Evolutionary conservation across 2,113 vertebrate genomes (phyloP).

Genomic region (Lagenorhynchus albirostris): DNA sequence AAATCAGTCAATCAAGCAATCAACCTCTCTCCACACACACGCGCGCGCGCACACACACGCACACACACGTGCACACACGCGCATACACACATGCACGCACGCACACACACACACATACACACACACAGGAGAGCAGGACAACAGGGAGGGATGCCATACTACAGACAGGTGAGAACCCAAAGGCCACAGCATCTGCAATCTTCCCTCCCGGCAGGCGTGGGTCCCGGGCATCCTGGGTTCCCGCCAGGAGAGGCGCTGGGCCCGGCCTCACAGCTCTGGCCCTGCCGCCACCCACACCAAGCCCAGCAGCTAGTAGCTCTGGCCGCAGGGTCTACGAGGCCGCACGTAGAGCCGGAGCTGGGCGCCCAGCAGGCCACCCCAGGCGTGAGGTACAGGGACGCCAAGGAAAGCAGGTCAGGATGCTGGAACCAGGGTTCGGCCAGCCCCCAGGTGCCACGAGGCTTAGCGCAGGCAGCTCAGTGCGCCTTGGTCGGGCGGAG

Average conservation of each 20-base stretch:
- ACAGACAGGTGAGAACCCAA: neutral
- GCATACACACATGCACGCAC: neutral
- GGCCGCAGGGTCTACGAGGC: neutral
- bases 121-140: neutral
- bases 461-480: accelerated
- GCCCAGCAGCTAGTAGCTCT: neutral
- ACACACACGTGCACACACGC: neutral
- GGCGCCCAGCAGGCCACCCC: neutral
- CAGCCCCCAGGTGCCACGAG: neutral
- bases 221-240: neutral
- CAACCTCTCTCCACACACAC: neutral
- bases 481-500: accelerated
- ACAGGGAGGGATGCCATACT: neutral
- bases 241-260: neutral
- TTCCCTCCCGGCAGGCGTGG: neutral
- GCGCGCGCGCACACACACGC: accelerated
- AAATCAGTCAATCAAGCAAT: neutral
- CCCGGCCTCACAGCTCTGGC: accelerated
- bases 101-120: too few relatives aligned
- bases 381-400: neutral
- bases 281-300: neutral
- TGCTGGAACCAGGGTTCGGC: neutral
- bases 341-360: neutral
- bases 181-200: neutral
- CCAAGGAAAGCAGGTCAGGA: neutral